phyloP scores from a whole-genome alignment of 2,113 vertebrate species.

The Fregata magnificens region DNA sequence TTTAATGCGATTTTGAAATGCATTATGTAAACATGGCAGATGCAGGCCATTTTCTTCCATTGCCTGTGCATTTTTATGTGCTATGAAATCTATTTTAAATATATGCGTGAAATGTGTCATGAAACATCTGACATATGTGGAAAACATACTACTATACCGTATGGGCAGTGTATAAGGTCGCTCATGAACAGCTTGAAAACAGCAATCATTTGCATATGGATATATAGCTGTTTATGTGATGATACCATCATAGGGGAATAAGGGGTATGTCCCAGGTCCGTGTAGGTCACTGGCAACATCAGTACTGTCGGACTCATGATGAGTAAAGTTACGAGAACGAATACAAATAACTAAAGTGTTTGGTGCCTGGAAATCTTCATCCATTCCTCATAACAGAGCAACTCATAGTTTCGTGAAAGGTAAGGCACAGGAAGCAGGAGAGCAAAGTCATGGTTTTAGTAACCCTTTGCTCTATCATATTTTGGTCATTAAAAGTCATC shows the following conservation, averaged over 20 bases:
- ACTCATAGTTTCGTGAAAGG: background rate
- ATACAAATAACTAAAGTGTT: background rate
- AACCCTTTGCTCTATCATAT: background rate
- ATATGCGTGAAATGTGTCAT: slow-evolving; percentile 17
- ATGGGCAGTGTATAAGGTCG: slow-evolving; percentile 20
- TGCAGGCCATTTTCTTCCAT: background rate
- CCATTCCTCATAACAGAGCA: background rate
- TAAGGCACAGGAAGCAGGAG: background rate
- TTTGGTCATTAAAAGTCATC: background rate
- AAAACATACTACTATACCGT: slow-evolving; percentile 24
- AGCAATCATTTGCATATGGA: slow-evolving; percentile 37
- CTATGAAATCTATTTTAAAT: slow-evolving; percentile 2
- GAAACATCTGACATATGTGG: slow-evolving; percentile 42
- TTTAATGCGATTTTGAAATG: background rate
- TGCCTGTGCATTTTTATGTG: background rate
- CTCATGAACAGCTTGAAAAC: slow-evolving; percentile 32
- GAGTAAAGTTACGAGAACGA: background rate
- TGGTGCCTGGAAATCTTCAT: background rate
- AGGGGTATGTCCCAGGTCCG: background rate
- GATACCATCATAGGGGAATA: background rate
- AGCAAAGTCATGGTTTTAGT: background rate
- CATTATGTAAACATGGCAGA: background rate
- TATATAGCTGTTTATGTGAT: background rate
- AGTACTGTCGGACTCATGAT: background rate
- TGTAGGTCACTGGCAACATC: background rate